Evolutionary conservation across 1,140 invertebrate species (phyloP), one percentile per base, ranked within the genome.

Genomic region (Pseudomyrmex gracilis): DNA sequence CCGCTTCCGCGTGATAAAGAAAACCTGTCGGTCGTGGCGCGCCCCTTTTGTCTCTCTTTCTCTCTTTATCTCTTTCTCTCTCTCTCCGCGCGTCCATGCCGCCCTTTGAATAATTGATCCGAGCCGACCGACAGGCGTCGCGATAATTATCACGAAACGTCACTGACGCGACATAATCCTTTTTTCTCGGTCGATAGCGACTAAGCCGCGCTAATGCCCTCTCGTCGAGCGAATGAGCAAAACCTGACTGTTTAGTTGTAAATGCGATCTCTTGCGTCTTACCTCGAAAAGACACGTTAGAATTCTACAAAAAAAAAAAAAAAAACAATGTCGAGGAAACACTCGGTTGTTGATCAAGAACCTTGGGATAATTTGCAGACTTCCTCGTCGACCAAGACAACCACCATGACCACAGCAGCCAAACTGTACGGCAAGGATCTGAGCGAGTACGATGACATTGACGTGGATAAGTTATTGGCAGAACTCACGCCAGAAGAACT

Each of bases 401-500:
- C 97, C 63, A 97, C 97, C 92, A 97, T 97, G 95, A 98, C 98
- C 93, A 97, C 97, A 84, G 96, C 97, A 88, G 97, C 97, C 84
- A 98, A 98, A 94, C 93, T 99, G 84, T 99, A 98, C 94, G 98
- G 98, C 86, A 98, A 98, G 94, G 98, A 99, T 94, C 94, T 99
- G 87, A 98, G 97, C 88, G 97, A 97, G 87, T 99, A 99, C 93
- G 98, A 99, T 92, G 98, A 99, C 93, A 96, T 99, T 90, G 98
- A 99, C 94, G 97, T 99, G 78, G 99, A 99, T 93, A 98, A 98
- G 89, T 95, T 99, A n/a, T 95, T 99, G 86, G 95, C 97, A 55
- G 98, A 99, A 92, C 95, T 99, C 63, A 97, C 98, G 76, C 96
- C 97, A 15, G 99, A 99, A 93, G 99, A 99, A 95, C 97, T 99